phyloP scores from a whole-genome alignment of 2,797 vertebrate species.

The Takifugu rubripes region DNA sequence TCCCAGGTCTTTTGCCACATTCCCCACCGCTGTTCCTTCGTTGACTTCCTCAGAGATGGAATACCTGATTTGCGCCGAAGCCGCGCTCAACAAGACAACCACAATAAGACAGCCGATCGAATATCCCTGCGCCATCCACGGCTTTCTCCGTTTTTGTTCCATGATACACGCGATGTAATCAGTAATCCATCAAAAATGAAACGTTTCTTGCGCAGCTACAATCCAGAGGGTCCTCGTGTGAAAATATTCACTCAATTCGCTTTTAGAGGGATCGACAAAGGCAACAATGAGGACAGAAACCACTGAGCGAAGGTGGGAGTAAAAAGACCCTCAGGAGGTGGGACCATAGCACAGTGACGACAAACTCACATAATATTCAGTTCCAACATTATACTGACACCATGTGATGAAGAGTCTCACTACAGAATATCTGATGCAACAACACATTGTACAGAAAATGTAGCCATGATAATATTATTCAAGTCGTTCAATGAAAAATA shows the following conservation, averaged over 20 bases:
- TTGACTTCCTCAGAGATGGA: conserved; percentile 66
- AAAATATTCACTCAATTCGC: no score
- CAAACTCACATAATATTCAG: rapidly evolving
- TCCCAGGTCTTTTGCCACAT: conserved; percentile 71
- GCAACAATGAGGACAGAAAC: not conserved
- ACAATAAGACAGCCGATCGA: not conserved
- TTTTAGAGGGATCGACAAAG: rapidly evolving
- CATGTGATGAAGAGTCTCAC: not conserved
- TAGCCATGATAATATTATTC: not conserved
- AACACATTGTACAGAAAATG: not conserved
- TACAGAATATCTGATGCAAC: not conserved
- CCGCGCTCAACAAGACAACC: conserved; percentile 30
- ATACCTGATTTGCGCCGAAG: conserved; percentile 57
- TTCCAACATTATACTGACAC: conserved; percentile 27
- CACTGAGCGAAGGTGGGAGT: not conserved
- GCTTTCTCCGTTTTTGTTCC: conserved; percentile 37
- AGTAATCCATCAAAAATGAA: not conserved
- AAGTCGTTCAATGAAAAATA: not conserved
- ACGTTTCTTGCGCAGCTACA: not conserved
- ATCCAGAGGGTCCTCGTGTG: no score
- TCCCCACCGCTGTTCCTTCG: conserved; percentile 69
- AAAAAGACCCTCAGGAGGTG: not conserved
- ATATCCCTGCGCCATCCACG: not conserved
- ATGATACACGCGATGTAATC: not conserved
- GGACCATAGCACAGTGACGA: conserved; percentile 7